phyloP scores from a whole-genome alignment of 2,797 vertebrate species.

The Tauraco hartlaubi region DNA sequence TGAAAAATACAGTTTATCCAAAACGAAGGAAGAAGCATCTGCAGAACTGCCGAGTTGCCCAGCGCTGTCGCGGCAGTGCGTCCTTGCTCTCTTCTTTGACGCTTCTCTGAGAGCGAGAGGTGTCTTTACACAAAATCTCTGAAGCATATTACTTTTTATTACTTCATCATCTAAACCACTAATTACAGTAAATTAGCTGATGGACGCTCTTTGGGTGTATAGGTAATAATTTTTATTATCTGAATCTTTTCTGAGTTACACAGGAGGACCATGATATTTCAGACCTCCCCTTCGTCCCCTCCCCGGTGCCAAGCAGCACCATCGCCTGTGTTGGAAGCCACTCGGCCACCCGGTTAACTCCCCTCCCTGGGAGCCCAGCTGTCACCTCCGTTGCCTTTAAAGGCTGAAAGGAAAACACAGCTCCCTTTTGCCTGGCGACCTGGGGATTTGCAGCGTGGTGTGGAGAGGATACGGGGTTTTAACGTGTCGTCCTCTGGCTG shows the following conservation, averaged over 20 bases:
- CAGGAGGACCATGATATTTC: not conserved
- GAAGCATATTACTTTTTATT: slow-evolving; percentile 28
- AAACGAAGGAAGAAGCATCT: not conserved
- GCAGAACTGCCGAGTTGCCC: not conserved
- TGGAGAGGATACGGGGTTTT: not conserved
- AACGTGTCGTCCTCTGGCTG: not conserved
- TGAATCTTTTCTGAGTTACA: slow-evolving; percentile 3
- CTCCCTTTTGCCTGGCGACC: accelerated
- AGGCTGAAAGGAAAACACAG: not conserved
- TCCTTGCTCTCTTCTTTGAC: not conserved
- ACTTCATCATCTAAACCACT: slow-evolving; percentile 38
- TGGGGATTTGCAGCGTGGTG: not conserved
- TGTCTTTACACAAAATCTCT: not conserved
- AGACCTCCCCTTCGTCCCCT: not conserved
- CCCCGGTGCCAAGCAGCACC: not conserved
- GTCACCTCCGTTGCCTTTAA: accelerated
- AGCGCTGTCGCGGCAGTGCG: accelerated
- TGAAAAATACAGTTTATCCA: not conserved
- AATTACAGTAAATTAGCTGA: slow-evolving; percentile 45
- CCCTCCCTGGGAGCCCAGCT: not conserved
- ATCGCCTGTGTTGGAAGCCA: accelerated
- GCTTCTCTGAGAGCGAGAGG: not conserved
- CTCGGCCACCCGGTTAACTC: not conserved
- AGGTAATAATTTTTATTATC: slow-evolving; percentile 26
- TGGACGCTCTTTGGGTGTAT: slow-evolving; percentile 20